Evolutionary conservation across 1,140 invertebrate genomes (phyloP).

Genomic region (Maniola jurtina): DNA sequence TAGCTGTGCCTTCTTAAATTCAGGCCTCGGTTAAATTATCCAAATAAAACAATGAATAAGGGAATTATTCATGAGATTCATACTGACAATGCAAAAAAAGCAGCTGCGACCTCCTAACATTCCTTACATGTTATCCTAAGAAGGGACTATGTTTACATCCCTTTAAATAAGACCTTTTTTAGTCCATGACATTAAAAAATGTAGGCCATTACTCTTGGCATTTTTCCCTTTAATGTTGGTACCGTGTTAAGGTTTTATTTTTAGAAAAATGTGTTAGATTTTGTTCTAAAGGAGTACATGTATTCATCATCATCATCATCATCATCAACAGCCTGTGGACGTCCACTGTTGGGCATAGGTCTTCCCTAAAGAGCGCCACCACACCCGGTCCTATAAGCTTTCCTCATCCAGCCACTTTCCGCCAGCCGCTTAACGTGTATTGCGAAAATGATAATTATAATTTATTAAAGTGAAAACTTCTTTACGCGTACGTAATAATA

Average conservation of each 20-base stretch:
- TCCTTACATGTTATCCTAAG: slow-evolving; percentile 22
- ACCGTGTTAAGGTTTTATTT: slow-evolving; percentile 9
- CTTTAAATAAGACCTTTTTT: slow-evolving; percentile 22
- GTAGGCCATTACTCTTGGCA: slow-evolving; percentile 14
- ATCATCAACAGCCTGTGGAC: too few species aligned
- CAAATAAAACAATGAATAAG: slow-evolving; percentile 18
- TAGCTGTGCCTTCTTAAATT: neutral
- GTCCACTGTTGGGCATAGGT: too few species aligned
- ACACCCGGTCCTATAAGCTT: too few species aligned
- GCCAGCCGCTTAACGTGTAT: too few species aligned
- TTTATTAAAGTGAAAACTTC: too few species aligned
- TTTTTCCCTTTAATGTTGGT: slow-evolving; percentile 5
- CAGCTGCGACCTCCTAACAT: slow-evolving; percentile 19
- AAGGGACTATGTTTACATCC: slow-evolving; percentile 18
- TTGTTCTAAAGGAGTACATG: neutral
- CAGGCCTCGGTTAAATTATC: slow-evolving; percentile 1
- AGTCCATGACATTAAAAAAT: slow-evolving; percentile 17
- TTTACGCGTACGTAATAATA: too few species aligned
- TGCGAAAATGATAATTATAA: too few species aligned
- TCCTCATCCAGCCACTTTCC: too few species aligned
- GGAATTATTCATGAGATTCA: slow-evolving; percentile 11
- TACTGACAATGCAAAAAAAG: slow-evolving; percentile 18
- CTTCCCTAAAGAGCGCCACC: too few species aligned
- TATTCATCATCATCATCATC: too few species aligned
- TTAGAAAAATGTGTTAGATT: neutral